Conservation (phyloP, 2,888 invertebrate genomes). For the Kryphioiulus occultus region DNA sequence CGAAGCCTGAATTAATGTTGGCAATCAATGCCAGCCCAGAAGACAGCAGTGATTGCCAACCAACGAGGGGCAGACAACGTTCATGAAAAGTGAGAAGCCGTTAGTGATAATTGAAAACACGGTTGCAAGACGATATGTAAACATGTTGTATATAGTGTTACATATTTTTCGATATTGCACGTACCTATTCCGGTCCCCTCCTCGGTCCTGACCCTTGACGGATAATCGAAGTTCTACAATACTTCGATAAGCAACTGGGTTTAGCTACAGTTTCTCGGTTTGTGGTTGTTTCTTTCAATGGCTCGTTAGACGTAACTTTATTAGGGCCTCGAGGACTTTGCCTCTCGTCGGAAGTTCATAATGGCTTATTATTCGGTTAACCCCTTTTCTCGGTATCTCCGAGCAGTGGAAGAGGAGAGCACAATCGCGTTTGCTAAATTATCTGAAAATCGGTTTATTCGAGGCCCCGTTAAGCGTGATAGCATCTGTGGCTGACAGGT, state of each 20-base stretch:
- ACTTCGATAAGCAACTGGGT: neutral
- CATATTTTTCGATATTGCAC: too few species aligned
- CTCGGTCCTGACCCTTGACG: too few species aligned
- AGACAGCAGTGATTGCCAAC: too few species aligned
- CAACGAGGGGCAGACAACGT: too few species aligned
- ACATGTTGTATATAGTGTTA: too few species aligned
- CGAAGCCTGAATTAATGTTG: too few species aligned
- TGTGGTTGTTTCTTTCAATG: neutral
- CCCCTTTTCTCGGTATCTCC: neutral
- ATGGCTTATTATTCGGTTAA: constrained; percentile 5
- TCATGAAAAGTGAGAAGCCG: too few species aligned
- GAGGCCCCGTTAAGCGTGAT: neutral
- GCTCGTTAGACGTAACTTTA: neutral
- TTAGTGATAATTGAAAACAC: too few species aligned
- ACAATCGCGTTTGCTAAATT: neutral
- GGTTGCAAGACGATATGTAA: too few species aligned
- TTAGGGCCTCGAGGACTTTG: neutral
- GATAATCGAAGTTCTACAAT: neutral
- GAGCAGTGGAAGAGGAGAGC: neutral
- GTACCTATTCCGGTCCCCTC: too few species aligned
- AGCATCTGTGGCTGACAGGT: neutral
- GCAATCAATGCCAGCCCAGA: too few species aligned
- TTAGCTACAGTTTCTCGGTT: neutral
- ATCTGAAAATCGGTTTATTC: neutral
- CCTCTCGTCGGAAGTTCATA: constrained; percentile 5